phyloP scores from a whole-genome alignment of 2,113 vertebrate species.

The Clarias batrachus region DNA sequence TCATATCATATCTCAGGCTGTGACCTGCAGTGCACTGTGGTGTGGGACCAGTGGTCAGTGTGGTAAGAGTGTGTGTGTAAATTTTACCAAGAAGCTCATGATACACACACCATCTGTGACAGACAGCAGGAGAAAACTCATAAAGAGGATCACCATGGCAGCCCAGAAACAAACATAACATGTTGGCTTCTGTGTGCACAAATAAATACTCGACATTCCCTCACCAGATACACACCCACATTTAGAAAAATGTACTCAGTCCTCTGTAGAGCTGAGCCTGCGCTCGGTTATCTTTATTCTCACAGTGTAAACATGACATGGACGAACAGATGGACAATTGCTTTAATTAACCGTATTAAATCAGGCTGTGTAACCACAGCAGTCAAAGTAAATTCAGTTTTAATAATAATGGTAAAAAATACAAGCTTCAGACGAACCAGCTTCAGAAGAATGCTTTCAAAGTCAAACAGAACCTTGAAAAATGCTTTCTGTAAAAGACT shows the following conservation, averaged over 20 bases:
- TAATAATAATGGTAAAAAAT: background rate
- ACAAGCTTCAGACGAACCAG: background rate
- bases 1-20: slow-evolving; percentile 11
- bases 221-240: slow-evolving; percentile 31
- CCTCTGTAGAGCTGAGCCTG: slow-evolving; percentile 18
- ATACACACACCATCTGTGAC: slow-evolving; percentile 38
- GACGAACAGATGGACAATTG: slow-evolving; percentile 24
- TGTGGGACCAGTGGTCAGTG: slow-evolving; percentile 9
- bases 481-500: slow-evolving; percentile 1
- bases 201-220: slow-evolving; percentile 40
- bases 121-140: slow-evolving; percentile 51
- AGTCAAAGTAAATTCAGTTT: slow-evolving; percentile 8
- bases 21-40: slow-evolving; percentile 16
- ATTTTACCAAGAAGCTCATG: slow-evolving; percentile 21
- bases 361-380: background rate
- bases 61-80: slow-evolving; percentile 13
- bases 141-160: slow-evolving; percentile 57
- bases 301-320: background rate
- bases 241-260: slow-evolving; percentile 29
- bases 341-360: slow-evolving; percentile 29
- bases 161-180: slow-evolving; percentile 56
- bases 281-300: slow-evolving; percentile 26
- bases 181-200: slow-evolving; percentile 44
- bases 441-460: background rate
- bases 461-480: background rate